Percentiles rank a stretch among this genome's conserved stretches.
Evolutionary conservation across 2,888 invertebrate genomes (phyloP).

Genomic region (Eupelmus urozonus): DNA sequence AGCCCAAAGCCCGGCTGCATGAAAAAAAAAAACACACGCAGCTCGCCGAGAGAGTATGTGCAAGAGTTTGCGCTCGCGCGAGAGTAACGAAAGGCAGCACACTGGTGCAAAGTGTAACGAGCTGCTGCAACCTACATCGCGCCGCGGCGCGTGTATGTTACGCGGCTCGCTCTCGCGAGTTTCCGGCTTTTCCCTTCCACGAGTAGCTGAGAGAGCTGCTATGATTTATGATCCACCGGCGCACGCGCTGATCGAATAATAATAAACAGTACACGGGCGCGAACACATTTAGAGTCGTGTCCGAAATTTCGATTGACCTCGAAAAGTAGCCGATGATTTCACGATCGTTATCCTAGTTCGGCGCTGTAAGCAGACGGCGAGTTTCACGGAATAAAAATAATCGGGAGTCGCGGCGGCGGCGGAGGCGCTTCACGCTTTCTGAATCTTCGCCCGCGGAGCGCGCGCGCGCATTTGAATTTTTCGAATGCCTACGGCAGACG

Average conservation of each 20-base stretch:
- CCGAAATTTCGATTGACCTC: conserved; percentile 49
- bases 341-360: conserved; percentile 56
- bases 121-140: conserved; percentile 52
- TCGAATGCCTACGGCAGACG: background rate
- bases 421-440: conserved; percentile 57
- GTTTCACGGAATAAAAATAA: conserved; percentile 59
- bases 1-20: no score
- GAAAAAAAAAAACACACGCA: no score
- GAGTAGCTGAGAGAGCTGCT: background rate
- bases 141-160: background rate
- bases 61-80: background rate
- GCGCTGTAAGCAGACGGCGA: background rate
- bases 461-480: conserved; percentile 48
- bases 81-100: background rate
- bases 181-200: conserved; percentile 55
- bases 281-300: no score
- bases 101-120: conserved; percentile 51
- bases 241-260: no score
- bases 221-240: conserved; percentile 37
- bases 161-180: conserved; percentile 16
- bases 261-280: no score
- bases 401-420: conserved; percentile 35
- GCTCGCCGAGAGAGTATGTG: background rate
- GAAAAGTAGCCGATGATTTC: conserved; percentile 47
- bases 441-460: conserved; percentile 44